phyloP scores from a whole-genome alignment of 2,113 vertebrate species.

The Zosterops lateralis region DNA sequence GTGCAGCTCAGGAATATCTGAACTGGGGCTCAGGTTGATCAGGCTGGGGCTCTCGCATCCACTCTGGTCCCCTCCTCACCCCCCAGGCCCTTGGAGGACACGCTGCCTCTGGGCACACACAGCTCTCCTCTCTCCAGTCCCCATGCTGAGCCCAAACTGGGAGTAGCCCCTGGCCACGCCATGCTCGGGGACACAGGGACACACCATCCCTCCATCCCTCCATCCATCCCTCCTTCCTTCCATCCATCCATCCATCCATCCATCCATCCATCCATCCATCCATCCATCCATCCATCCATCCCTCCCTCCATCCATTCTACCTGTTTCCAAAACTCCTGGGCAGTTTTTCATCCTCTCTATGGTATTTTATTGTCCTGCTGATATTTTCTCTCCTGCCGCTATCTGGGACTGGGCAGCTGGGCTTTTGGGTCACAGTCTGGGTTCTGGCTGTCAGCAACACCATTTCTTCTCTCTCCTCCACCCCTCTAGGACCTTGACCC shows the following conservation, averaged over 20 bases:
- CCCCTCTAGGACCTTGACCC: conserved; percentile 83
- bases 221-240: too few species aligned
- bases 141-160: neutral
- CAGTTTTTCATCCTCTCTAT: neutral
- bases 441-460: neutral
- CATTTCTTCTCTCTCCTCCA: neutral
- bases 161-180: neutral
- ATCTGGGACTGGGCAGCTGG: neutral
- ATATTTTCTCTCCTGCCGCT: neutral
- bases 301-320: neutral
- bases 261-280: too few species aligned
- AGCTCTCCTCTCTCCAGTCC: neutral
- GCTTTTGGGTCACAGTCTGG: neutral
- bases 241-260: too few species aligned
- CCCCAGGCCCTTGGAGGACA: neutral
- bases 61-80: neutral
- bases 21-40: too few species aligned
- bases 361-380: neutral
- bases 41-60: neutral
- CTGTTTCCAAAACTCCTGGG: neutral
- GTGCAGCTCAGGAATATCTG: neutral
- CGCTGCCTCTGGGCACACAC: neutral
- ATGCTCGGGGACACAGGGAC: neutral
- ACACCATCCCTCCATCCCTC: too few species aligned
- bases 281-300: too few species aligned